phyloP scores from a whole-genome alignment of 2,797 vertebrate species.

The Arremon brunneinucha region DNA sequence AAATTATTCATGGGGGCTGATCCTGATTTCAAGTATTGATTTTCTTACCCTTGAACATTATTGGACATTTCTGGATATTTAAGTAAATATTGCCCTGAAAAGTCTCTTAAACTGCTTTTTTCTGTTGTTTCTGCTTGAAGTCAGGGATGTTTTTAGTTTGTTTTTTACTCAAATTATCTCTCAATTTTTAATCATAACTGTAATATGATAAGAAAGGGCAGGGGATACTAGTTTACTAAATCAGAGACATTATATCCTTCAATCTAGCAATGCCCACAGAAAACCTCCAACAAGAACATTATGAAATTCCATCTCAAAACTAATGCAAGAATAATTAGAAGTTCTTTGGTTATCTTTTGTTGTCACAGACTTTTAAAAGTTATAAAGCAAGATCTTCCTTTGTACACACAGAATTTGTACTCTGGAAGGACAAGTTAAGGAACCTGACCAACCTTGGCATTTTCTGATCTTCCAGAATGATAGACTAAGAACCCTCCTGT shows the following conservation, averaged over 20 bases:
- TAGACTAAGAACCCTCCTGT: neutral
- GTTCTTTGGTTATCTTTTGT: neutral
- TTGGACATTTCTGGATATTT: accelerated
- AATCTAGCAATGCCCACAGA: neutral
- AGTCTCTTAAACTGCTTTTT: neutral
- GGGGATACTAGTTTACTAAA: neutral
- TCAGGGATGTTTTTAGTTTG: neutral
- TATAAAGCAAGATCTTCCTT: neutral
- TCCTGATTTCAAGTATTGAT: neutral
- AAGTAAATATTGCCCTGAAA: neutral
- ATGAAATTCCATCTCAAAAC: neutral
- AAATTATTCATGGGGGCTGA: neutral
- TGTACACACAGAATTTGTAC: neutral
- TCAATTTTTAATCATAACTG: neutral
- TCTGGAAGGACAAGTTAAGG: neutral
- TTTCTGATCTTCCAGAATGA: neutral
- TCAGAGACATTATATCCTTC: neutral
- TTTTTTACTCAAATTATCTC: neutral
- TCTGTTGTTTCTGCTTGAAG: neutral
- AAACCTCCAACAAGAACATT: accelerated
- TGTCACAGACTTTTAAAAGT: neutral
- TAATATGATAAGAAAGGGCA: neutral
- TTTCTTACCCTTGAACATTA: neutral
- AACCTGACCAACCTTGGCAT: neutral
- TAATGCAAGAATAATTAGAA: neutral